Percentiles rank a stretch among this genome's conserved stretches.
Conservation (phyloP, 2,888 invertebrate species). For the Parasteatoda lunata region DNA sequence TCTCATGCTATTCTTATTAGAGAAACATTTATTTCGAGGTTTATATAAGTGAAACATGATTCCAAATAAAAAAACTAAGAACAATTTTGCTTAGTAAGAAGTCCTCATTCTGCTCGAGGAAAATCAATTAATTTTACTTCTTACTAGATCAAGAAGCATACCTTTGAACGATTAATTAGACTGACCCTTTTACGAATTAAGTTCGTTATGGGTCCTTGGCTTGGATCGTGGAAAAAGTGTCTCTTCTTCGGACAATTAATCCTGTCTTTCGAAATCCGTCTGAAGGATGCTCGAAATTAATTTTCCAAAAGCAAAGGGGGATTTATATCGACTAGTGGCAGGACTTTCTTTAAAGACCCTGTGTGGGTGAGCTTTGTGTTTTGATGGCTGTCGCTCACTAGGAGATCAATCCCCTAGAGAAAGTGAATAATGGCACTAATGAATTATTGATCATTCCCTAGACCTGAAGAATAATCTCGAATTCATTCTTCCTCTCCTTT, state of each 20-base stretch:
- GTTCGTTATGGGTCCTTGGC: too few species aligned
- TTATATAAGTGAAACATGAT: too few species aligned
- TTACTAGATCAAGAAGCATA: too few species aligned
- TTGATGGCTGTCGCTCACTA: conserved; percentile 59
- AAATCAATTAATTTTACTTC: too few species aligned
- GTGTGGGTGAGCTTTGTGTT: conserved; percentile 34
- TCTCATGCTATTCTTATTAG: too few species aligned
- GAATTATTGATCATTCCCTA: conserved; percentile 66
- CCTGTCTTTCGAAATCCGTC: background rate
- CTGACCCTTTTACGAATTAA: too few species aligned
- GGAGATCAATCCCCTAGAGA: conserved; percentile 53
- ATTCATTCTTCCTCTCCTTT: conserved; percentile 67
- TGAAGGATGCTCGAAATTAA: background rate
- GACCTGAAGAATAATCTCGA: conserved; percentile 61
- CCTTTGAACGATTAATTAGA: too few species aligned
- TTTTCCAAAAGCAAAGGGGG: conserved; percentile 1
- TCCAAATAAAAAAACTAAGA: too few species aligned
- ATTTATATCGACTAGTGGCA: conserved; percentile 1
- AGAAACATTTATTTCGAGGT: too few species aligned
- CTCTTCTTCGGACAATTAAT: conserved; percentile 2
- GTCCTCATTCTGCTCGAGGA: too few species aligned
- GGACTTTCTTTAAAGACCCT: conserved; percentile 35
- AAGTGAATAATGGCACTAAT: conserved; percentile 67
- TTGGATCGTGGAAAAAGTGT: background rate
- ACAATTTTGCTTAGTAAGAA: too few species aligned